Conservation (phyloP, 2,797 vertebrate genomes). For the Scarus forsteni region DNA sequence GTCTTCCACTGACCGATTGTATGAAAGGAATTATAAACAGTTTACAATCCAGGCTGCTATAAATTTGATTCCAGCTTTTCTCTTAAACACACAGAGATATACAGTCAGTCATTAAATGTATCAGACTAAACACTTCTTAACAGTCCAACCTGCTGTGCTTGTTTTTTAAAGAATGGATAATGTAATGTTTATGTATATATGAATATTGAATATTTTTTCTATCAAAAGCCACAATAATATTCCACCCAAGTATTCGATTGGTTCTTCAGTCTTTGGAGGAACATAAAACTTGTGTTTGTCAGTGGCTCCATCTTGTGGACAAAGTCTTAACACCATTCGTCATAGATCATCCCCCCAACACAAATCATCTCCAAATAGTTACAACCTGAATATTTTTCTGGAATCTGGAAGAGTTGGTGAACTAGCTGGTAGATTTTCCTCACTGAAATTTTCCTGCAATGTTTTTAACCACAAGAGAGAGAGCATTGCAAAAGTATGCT, state of each 20-base stretch:
- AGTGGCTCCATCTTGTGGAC: constrained; percentile 63
- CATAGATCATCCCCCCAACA: no score
- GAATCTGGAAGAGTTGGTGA: no score
- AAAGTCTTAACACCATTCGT: not conserved
- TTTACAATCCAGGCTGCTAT: not conserved
- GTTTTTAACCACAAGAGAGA: no score
- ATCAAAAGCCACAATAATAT: constrained; percentile 4
- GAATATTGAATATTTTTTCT: no score
- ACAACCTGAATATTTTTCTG: no score
- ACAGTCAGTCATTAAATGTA: not conserved
- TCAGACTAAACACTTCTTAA: not conserved
- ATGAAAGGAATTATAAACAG: not conserved
- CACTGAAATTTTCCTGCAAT: no score
- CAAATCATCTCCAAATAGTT: no score
- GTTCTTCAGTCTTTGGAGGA: not conserved
- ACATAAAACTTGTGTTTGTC: not conserved
- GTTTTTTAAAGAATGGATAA: not conserved
- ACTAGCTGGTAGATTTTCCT: no score
- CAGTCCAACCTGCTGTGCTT: constrained; percentile 1
- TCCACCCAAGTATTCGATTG: not conserved
- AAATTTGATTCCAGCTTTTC: not conserved
- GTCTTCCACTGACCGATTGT: not conserved
- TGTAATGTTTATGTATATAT: no score
- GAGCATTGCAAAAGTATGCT: no score
- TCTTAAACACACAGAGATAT: not conserved